Conservation (phyloP, 2,797 vertebrate genomes). For the Arremon brunneinucha region DNA sequence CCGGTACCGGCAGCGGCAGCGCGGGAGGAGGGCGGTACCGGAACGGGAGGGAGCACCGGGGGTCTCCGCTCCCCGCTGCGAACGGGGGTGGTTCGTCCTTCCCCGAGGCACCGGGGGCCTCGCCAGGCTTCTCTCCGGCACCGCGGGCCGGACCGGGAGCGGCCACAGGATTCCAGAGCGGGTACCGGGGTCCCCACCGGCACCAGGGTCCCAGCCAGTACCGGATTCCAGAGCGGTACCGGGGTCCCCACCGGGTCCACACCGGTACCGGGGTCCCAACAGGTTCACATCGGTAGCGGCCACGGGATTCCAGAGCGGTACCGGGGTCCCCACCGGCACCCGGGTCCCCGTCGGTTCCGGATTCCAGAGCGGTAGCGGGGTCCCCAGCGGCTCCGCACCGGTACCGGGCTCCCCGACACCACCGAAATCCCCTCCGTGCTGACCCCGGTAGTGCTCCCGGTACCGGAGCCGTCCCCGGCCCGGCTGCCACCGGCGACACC, state of each 20-base stretch:
- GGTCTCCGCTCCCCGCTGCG: not conserved
- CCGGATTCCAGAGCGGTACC: not conserved
- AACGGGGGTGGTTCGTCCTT: not conserved
- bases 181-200: not conserved
- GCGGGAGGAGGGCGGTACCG: not conserved
- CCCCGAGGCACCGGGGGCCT: not conserved
- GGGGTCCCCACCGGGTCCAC: not conserved
- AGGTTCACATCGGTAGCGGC: too few relatives aligned
- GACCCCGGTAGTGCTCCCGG: not conserved
- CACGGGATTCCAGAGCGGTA: not conserved
- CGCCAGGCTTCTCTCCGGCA: not conserved
- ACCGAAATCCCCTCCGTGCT: not conserved
- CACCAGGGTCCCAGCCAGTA: not conserved
- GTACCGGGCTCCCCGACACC: not conserved
- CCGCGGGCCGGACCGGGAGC: not conserved
- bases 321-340: too few relatives aligned
- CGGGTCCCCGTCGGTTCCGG: too few relatives aligned
- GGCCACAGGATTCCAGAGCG: not conserved
- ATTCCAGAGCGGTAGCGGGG: not conserved
- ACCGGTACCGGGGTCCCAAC: too few relatives aligned
- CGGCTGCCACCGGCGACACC: too few relatives aligned
- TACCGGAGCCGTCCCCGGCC: not conserved
- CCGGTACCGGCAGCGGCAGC: not conserved
- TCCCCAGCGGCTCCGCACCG: not conserved
- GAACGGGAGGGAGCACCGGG: not conserved